phyloP scores from a whole-genome alignment of 2,113 vertebrate genomes.

The Brachypodius melanocephalos region DNA sequence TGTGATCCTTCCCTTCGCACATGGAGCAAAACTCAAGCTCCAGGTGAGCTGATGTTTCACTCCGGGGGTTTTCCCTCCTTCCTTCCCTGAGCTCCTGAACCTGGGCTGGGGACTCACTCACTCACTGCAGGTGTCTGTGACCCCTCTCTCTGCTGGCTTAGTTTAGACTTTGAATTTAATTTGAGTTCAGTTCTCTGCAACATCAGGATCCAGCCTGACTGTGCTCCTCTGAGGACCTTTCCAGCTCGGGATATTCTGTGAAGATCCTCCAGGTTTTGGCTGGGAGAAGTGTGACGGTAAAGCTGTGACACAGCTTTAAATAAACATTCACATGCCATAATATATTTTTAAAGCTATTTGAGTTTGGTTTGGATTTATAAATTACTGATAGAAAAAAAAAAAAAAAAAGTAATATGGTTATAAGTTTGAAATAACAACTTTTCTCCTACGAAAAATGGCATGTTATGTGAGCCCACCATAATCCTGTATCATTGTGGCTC shows the following conservation, averaged over 20 bases:
- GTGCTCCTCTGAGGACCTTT: background rate
- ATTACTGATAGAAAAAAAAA: background rate
- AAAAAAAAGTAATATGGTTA: rapidly evolving
- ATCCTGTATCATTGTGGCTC: background rate
- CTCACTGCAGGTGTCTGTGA: background rate
- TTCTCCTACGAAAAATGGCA: background rate
- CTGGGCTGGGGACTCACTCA: rapidly evolving
- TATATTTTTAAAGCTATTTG: background rate
- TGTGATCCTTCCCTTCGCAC: background rate
- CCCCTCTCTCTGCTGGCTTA: background rate
- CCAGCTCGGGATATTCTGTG: background rate
- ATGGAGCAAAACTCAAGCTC: rapidly evolving
- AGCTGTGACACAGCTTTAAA: background rate
- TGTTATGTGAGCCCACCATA: background rate
- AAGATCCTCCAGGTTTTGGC: background rate
- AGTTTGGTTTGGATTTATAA: background rate
- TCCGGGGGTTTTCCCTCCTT: background rate
- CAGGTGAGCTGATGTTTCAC: background rate
- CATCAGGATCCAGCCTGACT: background rate
- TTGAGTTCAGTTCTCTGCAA: background rate
- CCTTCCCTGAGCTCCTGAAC: background rate
- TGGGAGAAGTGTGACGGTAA: background rate
- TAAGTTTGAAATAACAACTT: background rate
- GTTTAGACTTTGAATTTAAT: background rate
- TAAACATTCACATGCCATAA: rapidly evolving